These are phyloP conservation scores for Apis florea DNA, from an alignment of 1,140 invertebrate species.

Conservation along the genomic window DNA sequence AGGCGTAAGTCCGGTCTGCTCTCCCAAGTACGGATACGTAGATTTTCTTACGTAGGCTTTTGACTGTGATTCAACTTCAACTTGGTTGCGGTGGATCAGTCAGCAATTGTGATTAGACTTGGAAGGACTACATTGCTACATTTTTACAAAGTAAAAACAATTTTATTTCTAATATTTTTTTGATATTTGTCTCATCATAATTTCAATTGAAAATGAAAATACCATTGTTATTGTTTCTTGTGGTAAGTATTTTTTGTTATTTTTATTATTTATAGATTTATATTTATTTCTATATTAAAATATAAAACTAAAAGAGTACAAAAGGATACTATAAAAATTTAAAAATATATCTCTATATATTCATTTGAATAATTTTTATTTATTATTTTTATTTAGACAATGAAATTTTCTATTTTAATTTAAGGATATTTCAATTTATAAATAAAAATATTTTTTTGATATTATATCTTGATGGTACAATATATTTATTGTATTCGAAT, in stretches of 20 bases:
- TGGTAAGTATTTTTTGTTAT: constrained; percentile 31
- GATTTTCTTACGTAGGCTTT: constrained; percentile 57
- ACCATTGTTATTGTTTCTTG: not conserved
- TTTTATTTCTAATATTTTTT: not conserved
- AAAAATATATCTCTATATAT: too few species aligned
- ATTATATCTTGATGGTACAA: too few species aligned
- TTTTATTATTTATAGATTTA: not conserved
- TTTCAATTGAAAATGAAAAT: not conserved
- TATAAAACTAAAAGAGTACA: not conserved
- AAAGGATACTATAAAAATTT: too few species aligned
- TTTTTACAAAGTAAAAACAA: not conserved
- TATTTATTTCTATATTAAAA: not conserved
- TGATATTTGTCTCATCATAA: not conserved
- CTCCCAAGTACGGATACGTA: constrained; percentile 54
- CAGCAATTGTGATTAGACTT: constrained; percentile 55
- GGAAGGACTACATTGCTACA: constrained; percentile 38
- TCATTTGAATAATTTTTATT: too few species aligned
- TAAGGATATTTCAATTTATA: not conserved
- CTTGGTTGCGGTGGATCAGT: constrained; percentile 50
- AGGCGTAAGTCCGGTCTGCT: constrained; percentile 58
- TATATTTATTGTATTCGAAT: too few species aligned
- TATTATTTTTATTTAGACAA: too few species aligned
- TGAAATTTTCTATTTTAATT: not conserved
- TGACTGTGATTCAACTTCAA: constrained; percentile 47
- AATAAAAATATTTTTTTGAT: not conserved